Evolutionary conservation across 2,888 invertebrate genomes (phyloP), one percentile per base, ranked within the genome.

Genomic region (Caenorhabditis drosophilae): DNA sequence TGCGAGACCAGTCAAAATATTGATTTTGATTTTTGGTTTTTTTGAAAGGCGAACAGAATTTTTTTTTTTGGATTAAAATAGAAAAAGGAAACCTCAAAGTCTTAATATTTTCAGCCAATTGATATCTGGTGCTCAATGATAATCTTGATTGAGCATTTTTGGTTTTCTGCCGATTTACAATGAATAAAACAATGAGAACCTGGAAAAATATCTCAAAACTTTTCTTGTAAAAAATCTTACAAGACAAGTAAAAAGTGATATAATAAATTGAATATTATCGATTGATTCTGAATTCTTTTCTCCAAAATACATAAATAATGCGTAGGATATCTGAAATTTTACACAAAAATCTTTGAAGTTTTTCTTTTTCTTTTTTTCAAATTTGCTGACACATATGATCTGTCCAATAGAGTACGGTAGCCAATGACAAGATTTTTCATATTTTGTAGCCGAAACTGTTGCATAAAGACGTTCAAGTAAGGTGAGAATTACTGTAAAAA

Each of bases 91-190:
- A 64, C 63, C 58, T 58, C 63, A 64, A 42, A 7, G 63, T 54
- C n/a, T 64, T 64, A 23, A 64, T 54, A 31, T 64, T 64, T 36
- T 64, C 63, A 3, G 58, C 58, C 41, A 64, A 26, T 47, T 64
- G 63, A 41, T 64, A 64, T 22, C 63, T 49, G 12, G 53, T 45
- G 0, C 58, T 64, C 22, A 64, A 35, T 7, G 52, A 9, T 31
- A 48, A 45, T 41, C 45, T 63, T 9, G 49, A 56, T 3, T 52
- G 47, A 1, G 63, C 48, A 26, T 57, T 48, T 2, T 41, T 53
- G 1, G 63, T 63, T 41, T 53, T 56, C 31, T 50, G 27, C n/a
- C 58, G 57, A 31, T 64, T 64, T 12, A 64, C 42, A 4, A 41
- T 4, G 15, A 64, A 58, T 16, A 64, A 36, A 20, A 45, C 26